Conservation (phyloP, 1,140 invertebrate genomes). For the Drosophila pachea region DNA sequence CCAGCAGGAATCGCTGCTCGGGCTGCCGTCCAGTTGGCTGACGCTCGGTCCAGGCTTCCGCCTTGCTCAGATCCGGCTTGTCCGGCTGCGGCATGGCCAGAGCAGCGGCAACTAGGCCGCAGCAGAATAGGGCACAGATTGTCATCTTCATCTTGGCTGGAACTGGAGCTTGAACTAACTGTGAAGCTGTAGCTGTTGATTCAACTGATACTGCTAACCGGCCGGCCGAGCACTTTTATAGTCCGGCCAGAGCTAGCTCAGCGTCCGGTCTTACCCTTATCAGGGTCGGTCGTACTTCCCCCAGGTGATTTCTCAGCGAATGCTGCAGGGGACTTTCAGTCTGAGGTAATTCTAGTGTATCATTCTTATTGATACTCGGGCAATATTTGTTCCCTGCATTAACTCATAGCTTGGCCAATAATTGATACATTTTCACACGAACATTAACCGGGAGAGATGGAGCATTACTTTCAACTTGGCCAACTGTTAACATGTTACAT, state of each 20-base stretch:
- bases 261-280: background rate
- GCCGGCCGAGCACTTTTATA: slow-evolving; percentile 26
- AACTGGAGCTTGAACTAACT: background rate
- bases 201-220: slow-evolving; percentile 13
- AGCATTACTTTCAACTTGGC: no score
- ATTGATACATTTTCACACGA: no score
- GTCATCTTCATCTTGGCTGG: slow-evolving; percentile 20
- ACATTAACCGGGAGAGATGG: no score
- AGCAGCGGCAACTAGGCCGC: background rate
- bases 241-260: background rate
- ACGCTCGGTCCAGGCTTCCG: background rate
- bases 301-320: background rate
- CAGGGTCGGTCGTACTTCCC: background rate
- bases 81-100: slow-evolving; percentile 19
- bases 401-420: no score
- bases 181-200: slow-evolving; percentile 6
- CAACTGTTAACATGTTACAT: no score
- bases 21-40: slow-evolving; percentile 20
- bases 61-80: background rate
- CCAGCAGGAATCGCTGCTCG: slow-evolving; percentile 36
- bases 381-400: no score
- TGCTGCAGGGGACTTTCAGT: no score
- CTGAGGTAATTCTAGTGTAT: no score
- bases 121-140: slow-evolving; percentile 28
- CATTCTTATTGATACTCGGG: background rate